Evolutionary conservation across 1,140 invertebrate genomes (phyloP).

Genomic region (Bombus cullumanus): DNA sequence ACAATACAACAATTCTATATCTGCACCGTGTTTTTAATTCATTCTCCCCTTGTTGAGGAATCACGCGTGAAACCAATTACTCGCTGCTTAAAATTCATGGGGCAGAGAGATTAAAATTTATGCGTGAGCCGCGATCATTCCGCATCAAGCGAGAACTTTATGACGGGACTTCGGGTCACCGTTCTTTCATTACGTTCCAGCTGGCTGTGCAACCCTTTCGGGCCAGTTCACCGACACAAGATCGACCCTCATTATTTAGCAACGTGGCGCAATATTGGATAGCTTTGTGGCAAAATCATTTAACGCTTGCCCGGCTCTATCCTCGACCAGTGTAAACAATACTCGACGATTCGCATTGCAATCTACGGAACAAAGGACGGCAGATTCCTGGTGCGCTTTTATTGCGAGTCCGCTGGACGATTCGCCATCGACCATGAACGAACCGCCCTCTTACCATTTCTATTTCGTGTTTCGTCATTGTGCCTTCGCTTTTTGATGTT

Average conservation of each 20-base stretch:
- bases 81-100: background rate
- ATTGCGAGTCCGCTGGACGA: constrained; percentile 34
- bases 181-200: constrained; percentile 23
- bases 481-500: background rate
- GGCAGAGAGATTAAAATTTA: constrained; percentile 12
- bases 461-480: background rate
- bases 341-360: constrained; percentile 60
- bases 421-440: constrained; percentile 47
- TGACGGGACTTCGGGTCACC: background rate
- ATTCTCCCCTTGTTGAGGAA: too few species aligned
- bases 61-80: background rate
- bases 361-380: constrained; percentile 57
- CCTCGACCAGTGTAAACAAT: constrained; percentile 56
- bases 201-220: background rate
- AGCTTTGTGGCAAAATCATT: constrained; percentile 58
- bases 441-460: constrained; percentile 37
- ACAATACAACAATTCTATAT: background rate
- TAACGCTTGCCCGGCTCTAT: constrained; percentile 34
- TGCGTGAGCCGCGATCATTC: background rate
- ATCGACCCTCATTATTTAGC: constrained; percentile 39
- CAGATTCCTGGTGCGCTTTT: constrained; percentile 44
- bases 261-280: constrained; percentile 46
- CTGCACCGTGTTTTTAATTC: too few species aligned
- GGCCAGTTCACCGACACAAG: background rate
- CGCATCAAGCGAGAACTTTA: background rate